These are phyloP conservation scores for Rhincodon typus DNA, from an alignment of 2,797 vertebrate species.

Conservation along the genomic window DNA sequence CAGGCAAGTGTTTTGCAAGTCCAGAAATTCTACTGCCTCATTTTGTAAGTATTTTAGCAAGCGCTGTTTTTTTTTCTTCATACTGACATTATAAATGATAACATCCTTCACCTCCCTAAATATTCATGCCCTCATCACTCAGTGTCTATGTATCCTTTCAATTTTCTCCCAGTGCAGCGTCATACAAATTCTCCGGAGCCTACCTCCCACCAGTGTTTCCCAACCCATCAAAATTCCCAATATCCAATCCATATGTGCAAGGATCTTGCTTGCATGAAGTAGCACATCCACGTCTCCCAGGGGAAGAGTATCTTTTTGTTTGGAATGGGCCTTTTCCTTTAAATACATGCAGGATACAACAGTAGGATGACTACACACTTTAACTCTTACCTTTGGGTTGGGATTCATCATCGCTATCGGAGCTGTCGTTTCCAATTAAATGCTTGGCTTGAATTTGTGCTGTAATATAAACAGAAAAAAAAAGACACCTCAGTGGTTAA, in stretches of 20 bases:
- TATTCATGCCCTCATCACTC: background rate
- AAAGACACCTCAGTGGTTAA: slow-evolving; percentile 16
- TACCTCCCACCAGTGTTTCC: background rate
- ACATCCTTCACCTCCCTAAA: background rate
- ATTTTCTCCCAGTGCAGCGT: background rate
- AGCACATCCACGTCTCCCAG: no score
- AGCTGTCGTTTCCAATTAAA: slow-evolving; percentile 79
- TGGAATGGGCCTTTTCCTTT: background rate
- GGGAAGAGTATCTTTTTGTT: background rate
- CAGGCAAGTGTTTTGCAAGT: background rate
- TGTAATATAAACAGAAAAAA: slow-evolving; percentile 52
- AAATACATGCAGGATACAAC: background rate
- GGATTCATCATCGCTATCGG: slow-evolving; percentile 82
- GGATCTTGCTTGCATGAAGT: background rate
- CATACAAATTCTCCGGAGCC: background rate
- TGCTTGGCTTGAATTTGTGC: slow-evolving; percentile 86
- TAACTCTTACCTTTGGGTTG: slow-evolving; percentile 71
- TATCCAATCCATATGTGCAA: background rate
- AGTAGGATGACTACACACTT: background rate
- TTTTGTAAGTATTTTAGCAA: background rate
- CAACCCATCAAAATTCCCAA: background rate
- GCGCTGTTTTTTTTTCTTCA: background rate
- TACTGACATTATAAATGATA: background rate
- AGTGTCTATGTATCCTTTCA: background rate
- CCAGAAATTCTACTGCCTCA: background rate